Evolutionary conservation across 2,888 invertebrate genomes (phyloP), one percentile per base, ranked within the genome.

Genomic region (Adela reaumurella): DNA sequence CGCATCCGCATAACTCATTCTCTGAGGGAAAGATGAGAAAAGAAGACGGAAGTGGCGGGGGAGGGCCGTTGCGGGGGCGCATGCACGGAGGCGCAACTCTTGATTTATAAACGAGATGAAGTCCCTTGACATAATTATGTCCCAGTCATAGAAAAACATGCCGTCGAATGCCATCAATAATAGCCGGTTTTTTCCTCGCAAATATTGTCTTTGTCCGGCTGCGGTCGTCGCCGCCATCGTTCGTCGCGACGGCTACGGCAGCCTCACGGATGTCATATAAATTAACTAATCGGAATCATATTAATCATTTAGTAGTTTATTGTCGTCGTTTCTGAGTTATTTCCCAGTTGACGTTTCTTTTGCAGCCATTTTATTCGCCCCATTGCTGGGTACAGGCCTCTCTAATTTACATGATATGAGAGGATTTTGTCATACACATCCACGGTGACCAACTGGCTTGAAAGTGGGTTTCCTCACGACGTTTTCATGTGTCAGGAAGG

Each of bases 61-160:
- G 24, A 24, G 24, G 24, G 24, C 24, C 24, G n/a, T 8, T 4
- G 24, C 24, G 24, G 5, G 8, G 8, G 24, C 24, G 24, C 24
- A 24, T n/a, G 8, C 24, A 35, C 35, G 35, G 35, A 35, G 11
- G 35, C 35, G 35, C 35, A 8, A n/a, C 35, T 56, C 29, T 60
- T 65, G 59, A 65, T 62, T 63, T 62, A 65, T 61, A 56, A 56
- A 53, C 54, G 53, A 56, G 53, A 59, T 63, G 63, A 63, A 61
- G 56, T 61, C 59, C 58, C 59, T 62, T 62, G 65, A 62, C 64
- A 67, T 62, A 67, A 63, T 68, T 64, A 67, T 67, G 65, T 61
- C 59, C 57, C 57, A 4, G 62, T 66, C 65, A 68, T 67, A 67
- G 60, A 45, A 45, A 19, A 48, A 57, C 60, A 58, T 43, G 43